phyloP scores from a whole-genome alignment of 2,888 invertebrate species.

The Petrolisthes manimaculis region DNA sequence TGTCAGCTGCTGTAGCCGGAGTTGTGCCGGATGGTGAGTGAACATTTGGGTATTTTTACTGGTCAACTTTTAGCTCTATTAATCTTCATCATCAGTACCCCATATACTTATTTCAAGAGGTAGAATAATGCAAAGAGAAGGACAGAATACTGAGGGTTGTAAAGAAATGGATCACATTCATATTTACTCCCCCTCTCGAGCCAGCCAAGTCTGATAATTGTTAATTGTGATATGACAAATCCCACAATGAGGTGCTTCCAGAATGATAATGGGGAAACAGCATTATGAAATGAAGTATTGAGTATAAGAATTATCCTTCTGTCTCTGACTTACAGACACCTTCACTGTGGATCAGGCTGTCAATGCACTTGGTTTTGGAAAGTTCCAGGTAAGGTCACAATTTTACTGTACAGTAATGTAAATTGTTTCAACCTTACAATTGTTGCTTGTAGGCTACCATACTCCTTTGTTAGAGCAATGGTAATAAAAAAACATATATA shows the following conservation, averaged over 20 bases:
- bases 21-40: conserved; percentile 66
- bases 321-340: conserved; percentile 74
- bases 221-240: no score
- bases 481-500: not conserved
- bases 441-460: not conserved
- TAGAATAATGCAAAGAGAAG: not conserved
- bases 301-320: no score
- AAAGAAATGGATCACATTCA: no score
- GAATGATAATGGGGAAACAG: no score
- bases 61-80: not conserved
- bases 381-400: conserved; percentile 80
- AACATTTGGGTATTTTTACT: not conserved
- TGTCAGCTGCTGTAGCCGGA: conserved; percentile 66
- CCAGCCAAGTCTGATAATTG: no score
- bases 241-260: no score
- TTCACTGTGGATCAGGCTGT: conserved; percentile 89
- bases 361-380: conserved; percentile 87
- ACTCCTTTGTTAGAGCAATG: not conserved
- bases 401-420: no score
- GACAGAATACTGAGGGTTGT: not conserved
- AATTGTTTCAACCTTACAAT: not conserved
- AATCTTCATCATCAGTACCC: not conserved
- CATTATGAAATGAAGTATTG: no score
- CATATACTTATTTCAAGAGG: not conserved
- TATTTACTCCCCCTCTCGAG: no score